A percentile compares a stretch with the other conserved stretches of the same genome.
Conservation (phyloP, 2,888 invertebrate genomes). For the Nomada ferruginata region DNA sequence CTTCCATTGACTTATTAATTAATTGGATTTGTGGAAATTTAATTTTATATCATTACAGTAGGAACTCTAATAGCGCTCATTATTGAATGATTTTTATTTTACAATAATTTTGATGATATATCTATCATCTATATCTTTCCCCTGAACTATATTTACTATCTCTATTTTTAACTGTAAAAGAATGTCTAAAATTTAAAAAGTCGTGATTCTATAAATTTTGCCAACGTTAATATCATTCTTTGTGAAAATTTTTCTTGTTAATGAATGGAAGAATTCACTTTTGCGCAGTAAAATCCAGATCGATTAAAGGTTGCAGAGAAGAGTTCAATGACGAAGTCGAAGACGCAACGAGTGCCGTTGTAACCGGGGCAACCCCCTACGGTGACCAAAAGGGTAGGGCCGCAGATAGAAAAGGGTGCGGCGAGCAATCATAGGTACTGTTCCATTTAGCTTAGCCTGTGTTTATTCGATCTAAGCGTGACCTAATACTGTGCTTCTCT, state of each 20-base stretch:
- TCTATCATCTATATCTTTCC: too few species aligned
- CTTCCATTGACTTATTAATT: too few species aligned
- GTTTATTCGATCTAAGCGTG: constrained; percentile 72
- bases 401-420: constrained; percentile 76
- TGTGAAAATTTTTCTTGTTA: neutral
- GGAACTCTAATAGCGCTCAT: too few species aligned
- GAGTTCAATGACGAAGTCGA: constrained; percentile 41
- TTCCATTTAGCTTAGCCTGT: constrained; percentile 75
- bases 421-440: constrained; percentile 73
- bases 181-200: neutral
- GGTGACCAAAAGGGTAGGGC: constrained; percentile 77
- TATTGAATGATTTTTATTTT: too few species aligned
- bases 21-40: too few species aligned
- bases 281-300: neutral
- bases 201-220: neutral
- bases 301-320: constrained; percentile 16
- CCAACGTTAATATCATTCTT: neutral
- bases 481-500: constrained; percentile 60
- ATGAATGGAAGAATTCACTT: neutral
- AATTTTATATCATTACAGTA: too few species aligned
- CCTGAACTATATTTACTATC: too few species aligned
- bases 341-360: constrained; percentile 49
- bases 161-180: too few species aligned
- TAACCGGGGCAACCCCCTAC: constrained; percentile 63
- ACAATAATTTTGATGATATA: too few species aligned